These are phyloP conservation scores for Caenorhabditis macrosperma DNA, from an alignment of 2,888 invertebrate species.

Conservation along the genomic window DNA sequence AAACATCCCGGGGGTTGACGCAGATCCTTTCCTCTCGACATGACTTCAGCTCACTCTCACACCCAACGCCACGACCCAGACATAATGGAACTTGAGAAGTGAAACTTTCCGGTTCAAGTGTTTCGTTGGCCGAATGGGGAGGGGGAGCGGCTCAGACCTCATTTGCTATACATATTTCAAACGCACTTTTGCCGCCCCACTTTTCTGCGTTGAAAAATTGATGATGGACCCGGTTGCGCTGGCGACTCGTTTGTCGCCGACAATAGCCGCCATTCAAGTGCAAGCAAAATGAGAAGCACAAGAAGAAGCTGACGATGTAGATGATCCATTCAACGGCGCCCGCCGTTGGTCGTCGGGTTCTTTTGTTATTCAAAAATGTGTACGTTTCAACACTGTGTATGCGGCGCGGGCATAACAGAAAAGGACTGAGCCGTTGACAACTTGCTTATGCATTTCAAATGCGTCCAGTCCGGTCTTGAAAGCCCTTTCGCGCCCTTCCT, in stretches of 20 bases:
- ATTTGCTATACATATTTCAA: slow-evolving; percentile 43
- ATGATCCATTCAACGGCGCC: slow-evolving; percentile 41
- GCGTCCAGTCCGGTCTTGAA: slow-evolving; percentile 1
- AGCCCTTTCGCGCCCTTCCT: slow-evolving; percentile 10
- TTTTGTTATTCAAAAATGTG: slow-evolving; percentile 57
- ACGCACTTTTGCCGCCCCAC: slow-evolving; percentile 39
- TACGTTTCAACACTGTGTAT: slow-evolving; percentile 41
- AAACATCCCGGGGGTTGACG: not conserved
- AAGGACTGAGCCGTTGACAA: slow-evolving; percentile 34
- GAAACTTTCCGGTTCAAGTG: slow-evolving; percentile 41
- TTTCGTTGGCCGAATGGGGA: slow-evolving; percentile 18
- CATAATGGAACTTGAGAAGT: slow-evolving; percentile 22
- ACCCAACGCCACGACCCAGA: not conserved
- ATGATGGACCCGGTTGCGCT: slow-evolving; percentile 31
- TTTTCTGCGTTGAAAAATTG: slow-evolving; percentile 53
- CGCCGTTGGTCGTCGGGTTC: slow-evolving; percentile 18
- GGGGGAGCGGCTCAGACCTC: not conserved
- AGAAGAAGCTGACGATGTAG: slow-evolving; percentile 46
- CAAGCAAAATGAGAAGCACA: slow-evolving; percentile 3
- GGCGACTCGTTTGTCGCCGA: slow-evolving; percentile 27
- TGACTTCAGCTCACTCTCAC: not conserved
- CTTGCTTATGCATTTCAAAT: slow-evolving; percentile 53
- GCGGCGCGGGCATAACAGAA: slow-evolving; percentile 22
- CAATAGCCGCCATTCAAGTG: slow-evolving; percentile 48
- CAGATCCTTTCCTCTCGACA: not conserved